Evolutionary conservation across 2,888 invertebrate genomes (phyloP).

Genomic region (Ptychoptera contaminata): DNA sequence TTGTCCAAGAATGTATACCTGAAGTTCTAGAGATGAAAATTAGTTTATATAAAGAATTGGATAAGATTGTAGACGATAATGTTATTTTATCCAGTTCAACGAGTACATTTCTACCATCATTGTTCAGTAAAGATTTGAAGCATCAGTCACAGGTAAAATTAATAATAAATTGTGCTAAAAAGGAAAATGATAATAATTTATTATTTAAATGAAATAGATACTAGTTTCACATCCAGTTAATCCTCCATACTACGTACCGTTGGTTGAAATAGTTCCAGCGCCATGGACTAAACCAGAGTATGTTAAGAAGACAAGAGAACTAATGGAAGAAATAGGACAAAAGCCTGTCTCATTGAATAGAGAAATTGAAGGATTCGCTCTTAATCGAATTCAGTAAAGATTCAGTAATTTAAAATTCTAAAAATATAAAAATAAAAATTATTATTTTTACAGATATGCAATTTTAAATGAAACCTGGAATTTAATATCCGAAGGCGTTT

Average conservation of each 20-base stretch:
- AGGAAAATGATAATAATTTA: background rate
- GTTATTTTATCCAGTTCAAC: constrained; percentile 86
- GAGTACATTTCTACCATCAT: constrained; percentile 79
- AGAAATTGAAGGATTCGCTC: constrained; percentile 83
- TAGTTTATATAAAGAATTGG: constrained; percentile 61
- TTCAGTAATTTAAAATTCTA: too few relatives aligned
- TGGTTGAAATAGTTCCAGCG: constrained; percentile 88
- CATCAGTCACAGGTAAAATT: constrained; percentile 43
- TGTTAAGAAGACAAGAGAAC: constrained; percentile 50
- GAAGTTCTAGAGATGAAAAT: constrained; percentile 75
- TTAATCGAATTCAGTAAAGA: constrained; percentile 76
- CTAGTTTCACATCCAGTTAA: constrained; percentile 86
- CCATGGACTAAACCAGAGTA: constrained; percentile 79
- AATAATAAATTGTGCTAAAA: background rate
- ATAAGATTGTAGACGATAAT: constrained; percentile 54
- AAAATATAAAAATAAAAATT: too few relatives aligned
- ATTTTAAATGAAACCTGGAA: constrained; percentile 87
- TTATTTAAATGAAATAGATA: constrained; percentile 17
- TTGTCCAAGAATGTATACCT: constrained; percentile 89
- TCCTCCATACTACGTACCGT: constrained; percentile 89
- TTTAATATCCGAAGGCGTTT: constrained; percentile 66
- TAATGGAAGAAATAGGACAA: constrained; percentile 82
- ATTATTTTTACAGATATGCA: constrained; percentile 41
- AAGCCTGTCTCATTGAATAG: constrained; percentile 71
- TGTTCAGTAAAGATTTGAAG: constrained; percentile 64